Conservation (phyloP, 2,113 vertebrate genomes). For the Formicarius rufipectus region DNA sequence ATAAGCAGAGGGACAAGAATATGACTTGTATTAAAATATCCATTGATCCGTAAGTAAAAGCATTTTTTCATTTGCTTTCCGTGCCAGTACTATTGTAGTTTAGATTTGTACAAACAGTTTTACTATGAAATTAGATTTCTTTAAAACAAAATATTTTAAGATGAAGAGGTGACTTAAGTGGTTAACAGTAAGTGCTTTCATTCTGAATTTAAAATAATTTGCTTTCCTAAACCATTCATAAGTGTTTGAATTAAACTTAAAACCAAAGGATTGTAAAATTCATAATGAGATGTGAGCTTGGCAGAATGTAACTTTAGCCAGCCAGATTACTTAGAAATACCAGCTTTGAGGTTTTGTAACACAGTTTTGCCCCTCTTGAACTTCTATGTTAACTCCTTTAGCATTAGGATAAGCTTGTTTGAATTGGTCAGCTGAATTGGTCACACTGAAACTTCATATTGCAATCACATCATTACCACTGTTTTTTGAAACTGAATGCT, state of each 20-base stretch:
- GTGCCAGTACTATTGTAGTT: neutral
- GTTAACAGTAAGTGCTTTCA: neutral
- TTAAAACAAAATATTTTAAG: neutral
- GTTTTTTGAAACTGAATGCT: neutral
- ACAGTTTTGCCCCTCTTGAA: neutral
- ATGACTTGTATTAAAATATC: slow-evolving; percentile 97
- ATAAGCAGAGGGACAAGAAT: slow-evolving; percentile 98
- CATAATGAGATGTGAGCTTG: neutral
- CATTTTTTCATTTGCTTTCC: slow-evolving; percentile 25
- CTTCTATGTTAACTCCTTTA: neutral
- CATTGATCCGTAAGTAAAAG: slow-evolving; percentile 93
- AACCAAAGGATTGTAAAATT: neutral
- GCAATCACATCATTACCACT: neutral
- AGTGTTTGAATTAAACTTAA: neutral
- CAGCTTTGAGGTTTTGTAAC: neutral
- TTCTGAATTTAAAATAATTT: neutral
- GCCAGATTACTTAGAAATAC: neutral
- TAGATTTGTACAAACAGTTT: neutral
- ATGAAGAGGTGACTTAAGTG: neutral
- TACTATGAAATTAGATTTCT: neutral
- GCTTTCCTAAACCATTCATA: neutral
- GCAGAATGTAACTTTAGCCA: neutral
- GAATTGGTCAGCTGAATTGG: neutral
- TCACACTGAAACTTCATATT: neutral
- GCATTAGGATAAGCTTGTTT: neutral